A percentile compares a stretch with the other conserved stretches of the same genome.
These are phyloP conservation scores for Protonemura montana DNA, from an alignment of 2,888 invertebrate genomes.

Conservation along the genomic window DNA sequence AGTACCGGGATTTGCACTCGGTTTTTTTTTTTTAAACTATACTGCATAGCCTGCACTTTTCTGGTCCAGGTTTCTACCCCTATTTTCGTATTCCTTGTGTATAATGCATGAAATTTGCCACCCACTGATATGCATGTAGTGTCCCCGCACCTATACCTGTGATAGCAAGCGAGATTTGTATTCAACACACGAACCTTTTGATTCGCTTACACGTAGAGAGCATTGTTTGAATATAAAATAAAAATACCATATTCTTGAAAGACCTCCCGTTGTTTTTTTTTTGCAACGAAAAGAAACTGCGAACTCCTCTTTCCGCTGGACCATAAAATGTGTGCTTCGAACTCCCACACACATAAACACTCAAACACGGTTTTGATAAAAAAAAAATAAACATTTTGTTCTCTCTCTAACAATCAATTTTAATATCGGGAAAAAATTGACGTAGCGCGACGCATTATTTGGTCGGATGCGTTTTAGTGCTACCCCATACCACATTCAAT, in stretches of 20 bases:
- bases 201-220: neutral
- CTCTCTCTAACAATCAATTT: neutral
- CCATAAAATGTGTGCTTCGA: neutral
- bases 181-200: neutral
- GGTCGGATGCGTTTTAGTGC: neutral
- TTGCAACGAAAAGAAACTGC: neutral
- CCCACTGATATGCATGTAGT: neutral
- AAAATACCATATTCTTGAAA: neutral
- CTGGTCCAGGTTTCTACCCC: no score
- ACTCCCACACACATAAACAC: no score
- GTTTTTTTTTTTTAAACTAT: no score
- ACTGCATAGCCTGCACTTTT: no score
- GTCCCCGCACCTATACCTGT: neutral
- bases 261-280: neutral
- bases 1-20: neutral
- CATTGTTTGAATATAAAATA: conserved; percentile 2
- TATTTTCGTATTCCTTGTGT: no score
- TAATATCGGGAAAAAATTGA: neutral
- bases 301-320: neutral
- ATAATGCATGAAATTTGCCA: no score
- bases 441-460: neutral
- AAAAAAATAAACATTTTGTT: neutral
- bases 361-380: neutral
- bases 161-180: neutral
- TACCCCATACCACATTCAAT: neutral